Evolutionary conservation across 2,113 vertebrate species (phyloP), one percentile per base, ranked within the genome.

Genomic region (Datnioides undecimradiatus): DNA sequence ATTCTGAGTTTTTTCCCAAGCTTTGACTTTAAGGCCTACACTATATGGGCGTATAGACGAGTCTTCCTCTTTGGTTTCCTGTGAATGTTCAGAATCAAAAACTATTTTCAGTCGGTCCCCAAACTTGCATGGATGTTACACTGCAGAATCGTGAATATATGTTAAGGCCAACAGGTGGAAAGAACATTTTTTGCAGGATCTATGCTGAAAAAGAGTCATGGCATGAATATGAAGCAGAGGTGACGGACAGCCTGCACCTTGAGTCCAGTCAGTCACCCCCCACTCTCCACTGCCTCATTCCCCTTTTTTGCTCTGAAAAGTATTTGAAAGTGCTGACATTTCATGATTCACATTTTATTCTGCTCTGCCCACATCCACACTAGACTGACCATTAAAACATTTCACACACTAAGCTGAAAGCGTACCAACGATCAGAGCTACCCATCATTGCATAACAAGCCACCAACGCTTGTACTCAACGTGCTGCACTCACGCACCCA

Each of bases 351-450:
- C 38, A 45, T 60, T 79, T 70, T 46, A 57, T 79, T 70, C 34
- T 73, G n/a, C 49, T 68, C 64, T 69, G 54, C 74, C 73, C 59
- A 75, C 68, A 34, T 41, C 46, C 55, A 54, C 11, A 5, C 23
- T 40, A 57, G 60, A 59, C 8, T 52, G 48, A 49, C 66, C 31
- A 14, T 59, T 70, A 33, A 66, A 77, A 43, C 8, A 41, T 41
- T 23, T 9, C 40, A 74, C 4, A 5, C 64, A 64, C 59, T 79
- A 58, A 62, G 27, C 34, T 51, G 45, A 63, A 36, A 77, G 74
- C 73, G 55, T 13, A 70, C 55, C 59, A 58, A 70, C 59, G 51
- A 84, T 82, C 76, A 63, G 48, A 59, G 57, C 51, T 54, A 66
- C 52, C 52, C 52, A 38, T 65, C 46, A 1, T 25, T 63, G 82